phyloP scores from a whole-genome alignment of 2,888 invertebrate genomes.

The Cataglyphis rosenhaueri region DNA sequence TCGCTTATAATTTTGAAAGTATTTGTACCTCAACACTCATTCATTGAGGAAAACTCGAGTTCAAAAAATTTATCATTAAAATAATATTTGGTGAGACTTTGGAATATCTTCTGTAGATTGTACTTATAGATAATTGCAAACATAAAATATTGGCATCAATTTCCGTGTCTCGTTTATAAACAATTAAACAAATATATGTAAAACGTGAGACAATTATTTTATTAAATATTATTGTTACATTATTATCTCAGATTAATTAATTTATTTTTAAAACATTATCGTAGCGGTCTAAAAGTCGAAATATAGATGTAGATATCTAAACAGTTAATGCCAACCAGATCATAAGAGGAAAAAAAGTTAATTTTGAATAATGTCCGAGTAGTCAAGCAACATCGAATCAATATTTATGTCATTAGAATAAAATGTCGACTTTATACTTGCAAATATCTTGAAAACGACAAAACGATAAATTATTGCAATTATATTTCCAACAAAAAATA shows the following conservation, averaged over 20 bases:
- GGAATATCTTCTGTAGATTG: neutral
- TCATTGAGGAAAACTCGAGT: neutral
- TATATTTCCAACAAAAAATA: neutral
- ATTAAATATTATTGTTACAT: neutral
- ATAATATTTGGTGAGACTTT: neutral
- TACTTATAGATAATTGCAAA: constrained; percentile 1
- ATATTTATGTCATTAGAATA: neutral
- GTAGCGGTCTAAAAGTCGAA: neutral
- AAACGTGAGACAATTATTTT: neutral
- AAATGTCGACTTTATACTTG: neutral
- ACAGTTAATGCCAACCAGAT: neutral
- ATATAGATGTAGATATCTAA: neutral
- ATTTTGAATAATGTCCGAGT: neutral
- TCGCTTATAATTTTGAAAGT: neutral
- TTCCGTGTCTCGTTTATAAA: neutral
- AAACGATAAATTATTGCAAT: neutral
- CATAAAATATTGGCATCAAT: neutral
- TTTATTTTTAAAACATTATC: neutral
- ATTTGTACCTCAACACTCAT: neutral
- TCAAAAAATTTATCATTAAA: neutral
- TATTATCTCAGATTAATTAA: neutral
- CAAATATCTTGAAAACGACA: neutral
- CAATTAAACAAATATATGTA: neutral
- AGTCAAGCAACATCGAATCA: neutral
- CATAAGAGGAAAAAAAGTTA: neutral